These are phyloP conservation scores for Cherax destructor DNA, from an alignment of 1,140 invertebrate genomes.

Conservation along the genomic window DNA sequence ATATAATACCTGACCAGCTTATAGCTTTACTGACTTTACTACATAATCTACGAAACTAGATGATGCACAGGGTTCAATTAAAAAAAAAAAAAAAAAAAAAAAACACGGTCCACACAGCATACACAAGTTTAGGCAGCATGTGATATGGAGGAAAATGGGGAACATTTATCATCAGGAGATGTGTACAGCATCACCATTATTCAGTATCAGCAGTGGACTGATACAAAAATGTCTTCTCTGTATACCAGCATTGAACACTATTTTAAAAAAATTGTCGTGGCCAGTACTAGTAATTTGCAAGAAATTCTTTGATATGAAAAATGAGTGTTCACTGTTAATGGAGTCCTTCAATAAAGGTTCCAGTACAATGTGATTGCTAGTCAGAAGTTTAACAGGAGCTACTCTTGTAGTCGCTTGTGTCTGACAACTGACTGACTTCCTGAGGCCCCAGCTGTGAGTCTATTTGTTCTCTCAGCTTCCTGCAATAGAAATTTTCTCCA, in stretches of 20 bases:
- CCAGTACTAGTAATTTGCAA: slow-evolving; percentile 28
- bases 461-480: slow-evolving; percentile 44
- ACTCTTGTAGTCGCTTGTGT: slow-evolving; percentile 72
- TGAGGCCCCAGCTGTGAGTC: slow-evolving; percentile 25
- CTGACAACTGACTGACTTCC: slow-evolving; percentile 61
- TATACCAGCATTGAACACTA: slow-evolving; percentile 50
- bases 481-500: slow-evolving; percentile 20
- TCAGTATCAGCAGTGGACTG: slow-evolving; percentile 49
- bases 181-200: slow-evolving; percentile 46
- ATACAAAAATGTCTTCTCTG: slow-evolving; percentile 45
- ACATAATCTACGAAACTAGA: slow-evolving; percentile 57
- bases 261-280: slow-evolving; percentile 36
- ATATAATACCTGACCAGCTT: slow-evolving; percentile 30
- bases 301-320: slow-evolving; percentile 62
- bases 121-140: slow-evolving; percentile 55
- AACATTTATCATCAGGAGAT: slow-evolving; percentile 45
- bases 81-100: slow-evolving; percentile 38
- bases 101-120: slow-evolving; percentile 58
- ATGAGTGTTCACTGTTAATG: slow-evolving; percentile 29
- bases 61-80: slow-evolving; percentile 49
- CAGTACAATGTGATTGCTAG: slow-evolving; percentile 34
- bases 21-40: slow-evolving; percentile 32
- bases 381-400: slow-evolving; percentile 68
- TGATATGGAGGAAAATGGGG: slow-evolving; percentile 49
- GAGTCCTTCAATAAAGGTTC: slow-evolving; percentile 46